Conservation (phyloP, 2,888 invertebrate species). For the Eupithecia dodoneata region DNA sequence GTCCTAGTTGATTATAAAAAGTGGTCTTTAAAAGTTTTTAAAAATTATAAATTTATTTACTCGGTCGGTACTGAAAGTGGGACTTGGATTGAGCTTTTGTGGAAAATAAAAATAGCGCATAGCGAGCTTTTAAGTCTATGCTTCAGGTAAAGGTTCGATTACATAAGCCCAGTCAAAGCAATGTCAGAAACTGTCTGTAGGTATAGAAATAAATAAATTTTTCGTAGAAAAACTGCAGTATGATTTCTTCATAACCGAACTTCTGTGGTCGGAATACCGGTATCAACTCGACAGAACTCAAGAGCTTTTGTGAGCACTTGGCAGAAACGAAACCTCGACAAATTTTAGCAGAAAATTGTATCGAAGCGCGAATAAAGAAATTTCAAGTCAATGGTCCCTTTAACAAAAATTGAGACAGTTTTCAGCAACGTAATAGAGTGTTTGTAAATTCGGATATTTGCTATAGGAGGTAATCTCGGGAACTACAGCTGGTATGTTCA, state of each 20-base stretch:
- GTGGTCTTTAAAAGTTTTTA: no score
- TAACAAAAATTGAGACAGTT: background rate
- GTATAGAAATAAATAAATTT: background rate
- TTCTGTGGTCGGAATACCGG: background rate
- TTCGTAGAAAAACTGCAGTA: background rate
- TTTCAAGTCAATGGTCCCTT: background rate
- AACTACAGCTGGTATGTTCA: no score
- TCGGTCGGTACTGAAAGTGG: no score
- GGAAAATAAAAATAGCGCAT: background rate
- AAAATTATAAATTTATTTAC: no score
- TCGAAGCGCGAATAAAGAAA: slow-evolving; percentile 3
- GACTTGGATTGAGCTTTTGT: background rate
- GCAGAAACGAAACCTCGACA: slow-evolving; percentile 17
- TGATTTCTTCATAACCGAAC: background rate
- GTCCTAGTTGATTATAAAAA: no score
- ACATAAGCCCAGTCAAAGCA: background rate
- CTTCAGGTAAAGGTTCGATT: background rate
- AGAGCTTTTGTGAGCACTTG: slow-evolving; percentile 4
- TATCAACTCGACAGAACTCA: slow-evolving; percentile 14
- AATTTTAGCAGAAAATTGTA: slow-evolving; percentile 14
- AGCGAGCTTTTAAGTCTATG: background rate
- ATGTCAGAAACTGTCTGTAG: background rate
- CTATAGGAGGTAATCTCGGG: background rate
- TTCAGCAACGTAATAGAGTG: background rate
- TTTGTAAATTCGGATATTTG: no score